Evolutionary conservation across 2,888 invertebrate species (phyloP).

Genomic region (Hipparchia semele): DNA sequence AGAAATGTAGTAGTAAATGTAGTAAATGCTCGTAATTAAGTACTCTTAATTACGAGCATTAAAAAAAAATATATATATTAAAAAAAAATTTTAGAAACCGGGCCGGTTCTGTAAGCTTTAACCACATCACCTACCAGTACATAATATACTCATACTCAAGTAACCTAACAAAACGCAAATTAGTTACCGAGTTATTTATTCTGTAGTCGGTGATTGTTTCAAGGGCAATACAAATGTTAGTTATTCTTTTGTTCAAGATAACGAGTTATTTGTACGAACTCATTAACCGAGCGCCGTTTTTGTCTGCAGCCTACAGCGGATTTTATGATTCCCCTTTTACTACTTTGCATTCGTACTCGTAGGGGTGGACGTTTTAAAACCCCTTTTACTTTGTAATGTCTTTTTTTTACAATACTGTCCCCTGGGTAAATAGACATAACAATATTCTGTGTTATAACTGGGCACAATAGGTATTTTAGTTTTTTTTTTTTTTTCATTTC

Average conservation of each 20-base stretch:
- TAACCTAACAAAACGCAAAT: background rate
- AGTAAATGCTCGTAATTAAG: too few relatives aligned
- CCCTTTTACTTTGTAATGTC: slow-evolving; percentile 11
- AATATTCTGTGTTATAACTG: background rate
- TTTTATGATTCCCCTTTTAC: slow-evolving; percentile 12
- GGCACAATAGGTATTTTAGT: background rate
- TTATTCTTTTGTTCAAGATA: slow-evolving; percentile 34
- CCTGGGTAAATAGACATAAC: background rate
- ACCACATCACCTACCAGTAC: too few relatives aligned
- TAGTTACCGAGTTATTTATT: slow-evolving; percentile 3
- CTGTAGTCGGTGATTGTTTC: slow-evolving; percentile 19
- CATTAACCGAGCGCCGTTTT: slow-evolving; percentile 10
- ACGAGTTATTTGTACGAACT: slow-evolving; percentile 24
- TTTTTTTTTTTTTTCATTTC: too few relatives aligned
- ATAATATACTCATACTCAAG: too few relatives aligned
- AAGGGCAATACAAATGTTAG: slow-evolving; percentile 22
- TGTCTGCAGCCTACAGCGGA: background rate
- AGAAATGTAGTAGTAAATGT: background rate
- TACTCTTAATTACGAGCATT: too few relatives aligned
- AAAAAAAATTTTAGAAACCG: too few relatives aligned
- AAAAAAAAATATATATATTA: too few relatives aligned
- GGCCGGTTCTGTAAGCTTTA: too few relatives aligned
- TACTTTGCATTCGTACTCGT: slow-evolving; percentile 15
- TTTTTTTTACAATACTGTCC: slow-evolving; percentile 10
- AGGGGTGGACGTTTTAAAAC: slow-evolving; percentile 11